These are phyloP conservation scores for Ornithorhynchus anatinus DNA, from an alignment of 2,113 vertebrate species.

Conservation along the genomic window DNA sequence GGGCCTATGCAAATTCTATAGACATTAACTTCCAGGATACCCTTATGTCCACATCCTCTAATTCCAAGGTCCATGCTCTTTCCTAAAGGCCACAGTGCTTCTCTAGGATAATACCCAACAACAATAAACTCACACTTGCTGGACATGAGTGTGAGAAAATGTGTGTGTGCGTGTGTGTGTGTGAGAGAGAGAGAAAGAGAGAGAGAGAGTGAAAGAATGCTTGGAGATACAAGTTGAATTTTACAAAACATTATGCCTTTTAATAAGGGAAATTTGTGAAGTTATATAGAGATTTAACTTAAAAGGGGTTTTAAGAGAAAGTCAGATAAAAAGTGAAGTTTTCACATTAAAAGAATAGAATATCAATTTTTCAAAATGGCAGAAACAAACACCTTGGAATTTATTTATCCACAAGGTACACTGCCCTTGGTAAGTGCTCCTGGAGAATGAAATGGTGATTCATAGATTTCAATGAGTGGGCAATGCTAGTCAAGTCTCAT, in stretches of 20 bases:
- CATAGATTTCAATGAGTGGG: not conserved
- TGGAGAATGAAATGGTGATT: slow-evolving; percentile 3
- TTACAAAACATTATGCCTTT: not conserved
- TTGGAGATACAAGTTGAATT: not conserved
- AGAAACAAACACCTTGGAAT: not conserved
- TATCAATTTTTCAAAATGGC: not conserved
- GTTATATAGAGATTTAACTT: slow-evolving; percentile 5
- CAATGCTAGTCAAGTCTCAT: not conserved
- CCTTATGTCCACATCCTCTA: too few relatives aligned
- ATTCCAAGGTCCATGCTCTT: too few relatives aligned
- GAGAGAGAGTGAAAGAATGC: too few relatives aligned
- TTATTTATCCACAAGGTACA: not conserved
- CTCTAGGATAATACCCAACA: too few relatives aligned
- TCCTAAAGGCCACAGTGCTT: too few relatives aligned
- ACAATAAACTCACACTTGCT: too few relatives aligned
- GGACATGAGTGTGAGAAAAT: too few relatives aligned
- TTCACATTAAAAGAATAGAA: not conserved
- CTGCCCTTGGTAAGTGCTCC: not conserved
- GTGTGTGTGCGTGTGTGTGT: too few relatives aligned
- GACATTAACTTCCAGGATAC: too few relatives aligned
- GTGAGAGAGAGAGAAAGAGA: too few relatives aligned
- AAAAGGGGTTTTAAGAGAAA: not conserved
- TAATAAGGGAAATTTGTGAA: slow-evolving; percentile 2
- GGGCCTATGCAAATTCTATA: too few relatives aligned
- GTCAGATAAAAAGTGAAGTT: not conserved